A percentile compares a stretch with the other conserved stretches of the same genome.
Conservation (phyloP, 2,888 invertebrate genomes). For the Rotaria socialis region DNA sequence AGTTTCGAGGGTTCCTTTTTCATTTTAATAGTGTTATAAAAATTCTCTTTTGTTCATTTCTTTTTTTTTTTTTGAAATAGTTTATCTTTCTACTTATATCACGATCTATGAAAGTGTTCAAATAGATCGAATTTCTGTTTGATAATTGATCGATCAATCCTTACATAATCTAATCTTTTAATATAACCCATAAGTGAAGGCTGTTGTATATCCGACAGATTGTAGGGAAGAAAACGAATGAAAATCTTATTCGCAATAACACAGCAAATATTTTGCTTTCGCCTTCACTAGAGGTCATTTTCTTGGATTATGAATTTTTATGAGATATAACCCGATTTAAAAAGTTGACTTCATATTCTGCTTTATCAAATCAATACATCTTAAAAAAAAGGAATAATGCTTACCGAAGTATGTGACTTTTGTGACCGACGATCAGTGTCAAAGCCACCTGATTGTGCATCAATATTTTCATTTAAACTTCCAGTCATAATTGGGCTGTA, state of each 20-base stretch:
- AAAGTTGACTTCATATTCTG: too few species aligned
- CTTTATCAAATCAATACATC: too few species aligned
- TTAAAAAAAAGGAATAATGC: not conserved
- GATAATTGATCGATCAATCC: conserved; percentile 9
- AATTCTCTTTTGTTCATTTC: not conserved
- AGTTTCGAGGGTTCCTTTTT: too few species aligned
- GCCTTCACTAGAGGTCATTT: too few species aligned
- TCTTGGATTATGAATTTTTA: too few species aligned
- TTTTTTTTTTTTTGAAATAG: not conserved
- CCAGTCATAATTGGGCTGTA: conserved; percentile 22
- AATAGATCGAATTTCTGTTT: not conserved
- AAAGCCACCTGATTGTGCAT: conserved; percentile 27
- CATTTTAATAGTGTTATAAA: too few species aligned
- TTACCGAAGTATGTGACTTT: conserved; percentile 7
- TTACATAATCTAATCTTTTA: conserved; percentile 21
- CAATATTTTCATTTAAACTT: conserved; percentile 6
- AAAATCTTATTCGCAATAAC: not conserved
- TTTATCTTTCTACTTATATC: not conserved
- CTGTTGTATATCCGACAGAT: not conserved
- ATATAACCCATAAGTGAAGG: not conserved
- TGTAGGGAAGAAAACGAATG: too few species aligned
- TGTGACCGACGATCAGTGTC: conserved; percentile 21
- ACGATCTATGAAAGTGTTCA: not conserved
- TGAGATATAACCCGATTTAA: too few species aligned
- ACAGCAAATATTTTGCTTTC: not conserved